A percentile compares a stretch with the other conserved stretches of the same genome.
Evolutionary conservation across 92 coral and sea anemone species (phyloP).

Genomic region (Actinostola sp.): DNA sequence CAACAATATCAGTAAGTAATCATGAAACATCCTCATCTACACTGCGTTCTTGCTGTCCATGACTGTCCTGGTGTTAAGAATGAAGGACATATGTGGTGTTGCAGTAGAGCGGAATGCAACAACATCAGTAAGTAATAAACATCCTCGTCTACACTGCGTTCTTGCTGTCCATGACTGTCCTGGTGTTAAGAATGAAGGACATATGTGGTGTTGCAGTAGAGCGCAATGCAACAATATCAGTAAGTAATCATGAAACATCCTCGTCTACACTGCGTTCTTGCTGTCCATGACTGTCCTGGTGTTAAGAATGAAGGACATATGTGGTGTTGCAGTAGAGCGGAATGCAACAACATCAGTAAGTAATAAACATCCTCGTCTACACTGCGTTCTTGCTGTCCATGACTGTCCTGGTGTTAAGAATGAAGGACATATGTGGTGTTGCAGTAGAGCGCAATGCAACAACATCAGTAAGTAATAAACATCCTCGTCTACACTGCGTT

Average conservation of each 20-base stretch:
- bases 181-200: slow-evolving; percentile 6
- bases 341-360: too few relatives aligned
- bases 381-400: slow-evolving; percentile 25
- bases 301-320: background rate
- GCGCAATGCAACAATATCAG: background rate
- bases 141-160: slow-evolving; percentile 16
- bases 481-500: slow-evolving; percentile 9
- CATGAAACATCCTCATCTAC: slow-evolving; percentile 12
- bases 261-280: slow-evolving; percentile 13
- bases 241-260: slow-evolving; percentile 5
- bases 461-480: background rate
- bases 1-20: background rate
- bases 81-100: background rate
- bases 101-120: background rate
- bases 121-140: background rate
- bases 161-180: slow-evolving; percentile 27
- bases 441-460: background rate
- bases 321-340: background rate
- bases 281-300: slow-evolving; percentile 19
- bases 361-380: slow-evolving; percentile 15
- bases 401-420: slow-evolving; percentile 24
- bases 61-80: slow-evolving; percentile 15
- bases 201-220: background rate
- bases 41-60: slow-evolving; percentile 12
- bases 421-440: background rate